Evolutionary conservation across 2,113 vertebrate species (phyloP).

Genomic region (Aythya baeri): DNA sequence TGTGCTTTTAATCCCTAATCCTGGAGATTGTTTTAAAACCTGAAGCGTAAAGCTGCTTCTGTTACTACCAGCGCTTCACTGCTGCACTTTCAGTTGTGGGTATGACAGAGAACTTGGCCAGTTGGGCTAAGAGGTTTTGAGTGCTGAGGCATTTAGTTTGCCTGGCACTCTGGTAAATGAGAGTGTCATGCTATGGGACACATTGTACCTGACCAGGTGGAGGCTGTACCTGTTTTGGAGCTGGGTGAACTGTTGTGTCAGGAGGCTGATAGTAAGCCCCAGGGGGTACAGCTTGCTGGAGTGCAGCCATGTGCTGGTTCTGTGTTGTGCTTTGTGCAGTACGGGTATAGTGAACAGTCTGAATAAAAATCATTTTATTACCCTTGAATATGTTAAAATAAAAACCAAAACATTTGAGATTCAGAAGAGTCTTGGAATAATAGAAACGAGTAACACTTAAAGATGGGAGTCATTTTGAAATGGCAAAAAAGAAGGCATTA

Average conservation of each 20-base stretch:
- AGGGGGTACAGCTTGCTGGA: neutral
- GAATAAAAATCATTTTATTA: neutral
- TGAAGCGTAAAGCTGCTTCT: neutral
- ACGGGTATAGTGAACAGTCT: neutral
- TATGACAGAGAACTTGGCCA: neutral
- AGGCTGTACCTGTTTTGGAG: neutral
- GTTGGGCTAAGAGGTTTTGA: neutral
- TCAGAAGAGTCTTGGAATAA: neutral
- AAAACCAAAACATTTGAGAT: neutral
- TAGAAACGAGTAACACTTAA: neutral
- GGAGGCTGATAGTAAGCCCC: neutral
- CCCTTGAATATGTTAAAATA: neutral
- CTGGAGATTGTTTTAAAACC: neutral
- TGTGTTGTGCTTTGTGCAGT: neutral
- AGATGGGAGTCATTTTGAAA: neutral
- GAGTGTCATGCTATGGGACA: neutral
- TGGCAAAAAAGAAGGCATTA: neutral
- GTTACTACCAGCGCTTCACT: neutral
- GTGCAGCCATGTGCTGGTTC: neutral
- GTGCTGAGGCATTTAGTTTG: neutral
- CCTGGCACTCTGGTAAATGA: neutral
- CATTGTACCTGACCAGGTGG: fast-evolving
- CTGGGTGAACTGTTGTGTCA: neutral
- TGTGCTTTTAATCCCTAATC: neutral
- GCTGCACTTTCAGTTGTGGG: fast-evolving